phyloP scores from a whole-genome alignment of 92 coral and sea anemone genomes.

The Zoanthus solanderi region DNA sequence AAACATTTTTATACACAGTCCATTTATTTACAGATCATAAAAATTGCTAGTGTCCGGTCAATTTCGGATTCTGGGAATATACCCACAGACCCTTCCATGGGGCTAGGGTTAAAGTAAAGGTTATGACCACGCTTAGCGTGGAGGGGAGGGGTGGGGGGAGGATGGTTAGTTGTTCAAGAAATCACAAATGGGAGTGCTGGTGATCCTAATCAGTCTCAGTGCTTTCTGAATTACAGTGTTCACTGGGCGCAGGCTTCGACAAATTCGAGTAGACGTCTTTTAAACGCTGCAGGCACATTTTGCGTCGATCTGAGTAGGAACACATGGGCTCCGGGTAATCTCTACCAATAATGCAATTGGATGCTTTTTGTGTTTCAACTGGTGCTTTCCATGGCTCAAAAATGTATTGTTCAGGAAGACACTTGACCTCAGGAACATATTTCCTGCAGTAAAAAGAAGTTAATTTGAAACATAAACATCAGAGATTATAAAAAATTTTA shows the following conservation, averaged over 20 bases:
- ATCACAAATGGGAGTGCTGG: background rate
- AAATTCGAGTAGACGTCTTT: slow-evolving; percentile 73
- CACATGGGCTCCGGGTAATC: slow-evolving; percentile 85
- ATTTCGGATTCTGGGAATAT: too few relatives aligned
- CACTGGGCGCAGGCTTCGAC: slow-evolving; percentile 67
- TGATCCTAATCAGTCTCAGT: background rate
- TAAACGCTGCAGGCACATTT: slow-evolving; percentile 70
- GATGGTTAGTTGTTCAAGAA: too few relatives aligned
- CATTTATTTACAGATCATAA: too few relatives aligned
- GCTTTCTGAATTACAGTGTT: background rate
- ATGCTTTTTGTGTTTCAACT: slow-evolving; percentile 67
- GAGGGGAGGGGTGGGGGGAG: too few relatives aligned
- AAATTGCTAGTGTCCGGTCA: too few relatives aligned
- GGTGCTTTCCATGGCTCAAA: slow-evolving; percentile 95
- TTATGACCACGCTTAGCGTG: too few relatives aligned
- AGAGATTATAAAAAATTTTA: too few relatives aligned
- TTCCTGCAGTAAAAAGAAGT: slow-evolving; percentile 55
- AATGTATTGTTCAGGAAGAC: slow-evolving; percentile 87
- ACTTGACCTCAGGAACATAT: slow-evolving; percentile 87
- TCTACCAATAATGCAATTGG: slow-evolving; percentile 84
- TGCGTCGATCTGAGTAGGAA: slow-evolving; percentile 73
- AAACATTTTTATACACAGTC: too few relatives aligned
- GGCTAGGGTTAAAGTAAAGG: too few relatives aligned
- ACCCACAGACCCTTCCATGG: too few relatives aligned
- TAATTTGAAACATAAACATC: too few relatives aligned